phyloP scores from a whole-genome alignment of 2,888 invertebrate species.

The Antheraea assamensis region DNA sequence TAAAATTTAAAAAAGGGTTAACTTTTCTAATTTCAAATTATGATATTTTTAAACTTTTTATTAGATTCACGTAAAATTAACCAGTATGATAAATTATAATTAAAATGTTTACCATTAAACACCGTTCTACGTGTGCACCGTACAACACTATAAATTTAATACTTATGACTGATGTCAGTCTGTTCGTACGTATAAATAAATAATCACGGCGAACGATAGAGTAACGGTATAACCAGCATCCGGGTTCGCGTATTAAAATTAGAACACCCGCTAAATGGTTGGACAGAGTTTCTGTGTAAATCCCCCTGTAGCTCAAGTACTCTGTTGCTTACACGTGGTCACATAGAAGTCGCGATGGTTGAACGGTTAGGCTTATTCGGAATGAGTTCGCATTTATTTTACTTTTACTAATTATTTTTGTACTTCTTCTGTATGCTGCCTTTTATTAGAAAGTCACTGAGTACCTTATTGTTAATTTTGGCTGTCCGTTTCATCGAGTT shows the following conservation, averaged over 20 bases:
- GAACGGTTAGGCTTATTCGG: not conserved
- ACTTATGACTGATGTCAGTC: slow-evolving; percentile 22
- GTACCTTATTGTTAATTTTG: too few relatives aligned
- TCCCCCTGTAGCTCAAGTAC: slow-evolving; percentile 11
- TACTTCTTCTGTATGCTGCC: not conserved
- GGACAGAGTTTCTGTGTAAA: slow-evolving; percentile 16
- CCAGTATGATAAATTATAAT: not conserved
- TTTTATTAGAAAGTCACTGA: too few relatives aligned
- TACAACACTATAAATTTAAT: slow-evolving; percentile 19
- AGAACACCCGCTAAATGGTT: slow-evolving; percentile 25
- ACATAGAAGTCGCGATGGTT: not conserved
- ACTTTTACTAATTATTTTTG: not conserved
- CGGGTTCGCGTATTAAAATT: slow-evolving; percentile 31
- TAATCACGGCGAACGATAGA: slow-evolving; percentile 16
- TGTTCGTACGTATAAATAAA: slow-evolving; percentile 22
- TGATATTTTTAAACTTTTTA: not conserved
- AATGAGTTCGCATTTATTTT: too few relatives aligned
- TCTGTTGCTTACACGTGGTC: not conserved
- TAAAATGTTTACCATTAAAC: not conserved
- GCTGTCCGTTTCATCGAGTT: too few relatives aligned
- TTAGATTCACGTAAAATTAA: not conserved
- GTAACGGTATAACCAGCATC: slow-evolving; percentile 29
- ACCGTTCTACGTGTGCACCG: slow-evolving; percentile 6
- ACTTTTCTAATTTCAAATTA: not conserved
- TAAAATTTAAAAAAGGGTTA: not conserved